Base-by-base conservation (phyloP, 2,888 invertebrate genomes). In the Crepidodera aurea region DNA sequence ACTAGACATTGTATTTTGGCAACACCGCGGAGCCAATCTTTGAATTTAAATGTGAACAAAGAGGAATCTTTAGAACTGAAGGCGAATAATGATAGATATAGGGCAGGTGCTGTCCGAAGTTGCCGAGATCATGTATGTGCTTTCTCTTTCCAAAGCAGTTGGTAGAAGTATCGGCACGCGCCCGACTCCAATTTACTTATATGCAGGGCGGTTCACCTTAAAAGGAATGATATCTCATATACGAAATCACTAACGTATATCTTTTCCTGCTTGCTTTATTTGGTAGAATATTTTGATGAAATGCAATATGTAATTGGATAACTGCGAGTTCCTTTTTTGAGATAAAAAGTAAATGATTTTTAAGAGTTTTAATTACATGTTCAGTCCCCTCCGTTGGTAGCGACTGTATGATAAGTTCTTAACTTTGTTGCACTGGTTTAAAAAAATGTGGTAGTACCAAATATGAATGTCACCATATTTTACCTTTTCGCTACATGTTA, bases 61-160 rank as follows among this genome's bases (percentile, higher is more conserved):
- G 67, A 67, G 56, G 50, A 57, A 44, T 37, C 29, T 27, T 34
- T 37, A 8, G 27, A 4, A 19, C 37, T 39, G 10, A 29, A 44
- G 55, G 65, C 37, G 56, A 60, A 68, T 48, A 65, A 67, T 62
- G 71, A 71, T 56, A 64, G 66, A 58, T 48, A 65, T 62, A 69
- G 69, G 69, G 70, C 75, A 75, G 75, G 75, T 60, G 60, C 18
- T 73, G 72, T 64, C 66, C 65, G 65, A 60, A 60, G 60, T 59
- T 62, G 66, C 57, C 57, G 56, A 46, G 65, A 55, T 51, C 56
- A 51, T 61, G 50, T 58, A 29, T 72, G 71, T 74, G 75, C 71
- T 75, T 76, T 76, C 75, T 76, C 75, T 72, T 75, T 76, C 70
- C 71, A 73, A 71, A 69, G 74, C 77, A 75, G 76, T 75, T 77